A percentile compares a stretch with the other conserved stretches of the same genome.
These are phyloP conservation scores for Brachyhypopomus occidentalis DNA, from an alignment of 2,113 vertebrate species.

Conservation along the genomic window DNA sequence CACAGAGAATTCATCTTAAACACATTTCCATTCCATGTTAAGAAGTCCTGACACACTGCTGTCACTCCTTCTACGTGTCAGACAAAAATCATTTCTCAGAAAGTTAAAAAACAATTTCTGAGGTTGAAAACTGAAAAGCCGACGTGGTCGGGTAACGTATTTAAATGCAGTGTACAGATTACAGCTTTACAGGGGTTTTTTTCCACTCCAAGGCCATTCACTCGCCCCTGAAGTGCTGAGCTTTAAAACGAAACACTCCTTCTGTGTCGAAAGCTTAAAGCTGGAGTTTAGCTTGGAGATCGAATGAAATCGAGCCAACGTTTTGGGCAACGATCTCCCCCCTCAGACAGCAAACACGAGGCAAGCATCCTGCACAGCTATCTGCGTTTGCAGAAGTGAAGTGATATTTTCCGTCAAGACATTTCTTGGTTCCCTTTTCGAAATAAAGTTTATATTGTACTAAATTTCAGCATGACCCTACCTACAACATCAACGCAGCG, in stretches of 20 bases:
- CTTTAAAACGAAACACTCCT: neutral
- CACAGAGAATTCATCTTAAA: slow-evolving; percentile 34
- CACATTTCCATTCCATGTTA: slow-evolving; percentile 38
- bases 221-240: neutral
- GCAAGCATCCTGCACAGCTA: slow-evolving; percentile 37
- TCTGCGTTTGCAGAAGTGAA: slow-evolving; percentile 55
- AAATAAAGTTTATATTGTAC: slow-evolving; percentile 55
- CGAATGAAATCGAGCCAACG: neutral
- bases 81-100: slow-evolving; percentile 19
- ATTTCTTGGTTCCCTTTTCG: slow-evolving; percentile 52
- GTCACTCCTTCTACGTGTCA: neutral
- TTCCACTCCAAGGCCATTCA: neutral
- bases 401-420: slow-evolving; percentile 57
- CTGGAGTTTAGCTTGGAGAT: neutral
- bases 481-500: neutral
- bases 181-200: neutral
- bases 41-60: neutral
- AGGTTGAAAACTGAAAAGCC: neutral
- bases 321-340: neutral
- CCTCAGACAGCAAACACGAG: neutral
- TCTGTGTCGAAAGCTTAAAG: neutral
- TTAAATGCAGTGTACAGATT: neutral
- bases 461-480: slow-evolving; percentile 33
- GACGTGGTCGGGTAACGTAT: neutral
- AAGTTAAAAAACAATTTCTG: neutral